phyloP scores from a whole-genome alignment of 2,113 vertebrate genomes.

The Empidonax alnorum region DNA sequence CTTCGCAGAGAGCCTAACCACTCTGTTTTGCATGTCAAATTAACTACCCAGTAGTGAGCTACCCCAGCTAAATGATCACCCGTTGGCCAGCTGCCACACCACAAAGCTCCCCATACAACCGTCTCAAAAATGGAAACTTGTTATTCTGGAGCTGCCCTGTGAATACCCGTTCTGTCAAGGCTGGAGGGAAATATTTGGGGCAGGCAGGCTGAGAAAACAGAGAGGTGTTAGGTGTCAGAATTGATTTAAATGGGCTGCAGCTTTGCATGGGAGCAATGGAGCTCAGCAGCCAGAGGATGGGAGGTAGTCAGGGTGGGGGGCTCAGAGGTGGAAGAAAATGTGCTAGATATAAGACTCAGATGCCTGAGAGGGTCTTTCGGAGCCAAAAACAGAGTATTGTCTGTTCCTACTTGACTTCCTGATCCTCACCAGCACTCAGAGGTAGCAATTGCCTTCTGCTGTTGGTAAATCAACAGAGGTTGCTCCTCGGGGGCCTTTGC shows the following conservation, averaged over 20 bases:
- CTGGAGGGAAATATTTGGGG: slow-evolving; percentile 71
- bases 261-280: neutral
- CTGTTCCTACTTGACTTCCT: neutral
- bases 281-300: slow-evolving; percentile 9
- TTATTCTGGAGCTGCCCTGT: slow-evolving; percentile 66
- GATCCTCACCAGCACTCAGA: neutral
- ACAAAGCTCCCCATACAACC: slow-evolving; percentile 65
- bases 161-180: slow-evolving; percentile 71
- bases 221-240: slow-evolving; percentile 74
- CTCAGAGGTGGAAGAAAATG: neutral
- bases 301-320: neutral
- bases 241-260: slow-evolving; percentile 73
- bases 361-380: neutral
- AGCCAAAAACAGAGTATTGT: neutral
- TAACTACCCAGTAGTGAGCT: slow-evolving; percentile 59
- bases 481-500: neutral
- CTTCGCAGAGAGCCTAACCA: slow-evolving; percentile 53
- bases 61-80: slow-evolving; percentile 58
- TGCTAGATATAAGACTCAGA: neutral
- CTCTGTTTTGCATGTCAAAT: slow-evolving; percentile 66
- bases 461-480: neutral
- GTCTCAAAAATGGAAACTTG: slow-evolving; percentile 74
- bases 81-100: slow-evolving; percentile 76
- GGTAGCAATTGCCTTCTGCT: neutral
- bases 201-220: slow-evolving; percentile 71